A percentile compares a stretch with the other conserved stretches of the same genome.
These are phyloP conservation scores for Anarsia innoxiella DNA, from an alignment of 2,888 invertebrate species.

Conservation along the genomic window DNA sequence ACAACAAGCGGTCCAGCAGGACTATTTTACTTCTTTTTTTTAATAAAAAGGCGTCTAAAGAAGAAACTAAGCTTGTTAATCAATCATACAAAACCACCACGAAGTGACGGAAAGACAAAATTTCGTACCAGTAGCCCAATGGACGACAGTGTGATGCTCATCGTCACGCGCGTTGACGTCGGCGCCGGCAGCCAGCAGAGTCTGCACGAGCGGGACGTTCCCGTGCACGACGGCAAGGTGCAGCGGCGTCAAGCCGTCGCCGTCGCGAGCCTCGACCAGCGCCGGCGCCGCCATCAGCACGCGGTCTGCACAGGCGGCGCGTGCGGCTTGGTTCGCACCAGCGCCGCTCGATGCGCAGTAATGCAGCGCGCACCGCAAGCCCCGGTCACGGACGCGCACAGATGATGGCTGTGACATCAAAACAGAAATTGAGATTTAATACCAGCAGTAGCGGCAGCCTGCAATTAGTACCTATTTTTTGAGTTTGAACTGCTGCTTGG, in stretches of 20 bases:
- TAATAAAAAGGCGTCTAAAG: no score
- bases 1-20: no score
- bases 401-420: constrained; percentile 59
- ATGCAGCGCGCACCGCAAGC: constrained; percentile 91
- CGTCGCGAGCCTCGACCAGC: constrained; percentile 88
- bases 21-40: no score
- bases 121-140: constrained; percentile 96
- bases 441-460: no score
- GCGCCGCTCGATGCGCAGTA: constrained; percentile 91
- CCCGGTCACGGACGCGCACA: constrained; percentile 84
- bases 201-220: constrained; percentile 88
- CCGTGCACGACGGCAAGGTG: constrained; percentile 97
- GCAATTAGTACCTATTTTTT: no score
- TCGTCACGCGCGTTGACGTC: constrained; percentile 93
- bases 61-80: no score
- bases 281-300: constrained; percentile 92
- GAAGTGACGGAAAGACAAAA: no score
- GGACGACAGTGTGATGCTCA: constrained; percentile 96
- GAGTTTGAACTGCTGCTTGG: no score
- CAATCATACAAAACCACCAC: no score
- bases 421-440: no score
- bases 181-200: constrained; percentile 90
- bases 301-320: constrained; percentile 91
- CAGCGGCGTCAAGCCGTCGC: constrained; percentile 96
- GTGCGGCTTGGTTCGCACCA: constrained; percentile 78